Evolutionary conservation across 2,797 vertebrate species (phyloP).

Genomic region (Cyclopterus lumpus): DNA sequence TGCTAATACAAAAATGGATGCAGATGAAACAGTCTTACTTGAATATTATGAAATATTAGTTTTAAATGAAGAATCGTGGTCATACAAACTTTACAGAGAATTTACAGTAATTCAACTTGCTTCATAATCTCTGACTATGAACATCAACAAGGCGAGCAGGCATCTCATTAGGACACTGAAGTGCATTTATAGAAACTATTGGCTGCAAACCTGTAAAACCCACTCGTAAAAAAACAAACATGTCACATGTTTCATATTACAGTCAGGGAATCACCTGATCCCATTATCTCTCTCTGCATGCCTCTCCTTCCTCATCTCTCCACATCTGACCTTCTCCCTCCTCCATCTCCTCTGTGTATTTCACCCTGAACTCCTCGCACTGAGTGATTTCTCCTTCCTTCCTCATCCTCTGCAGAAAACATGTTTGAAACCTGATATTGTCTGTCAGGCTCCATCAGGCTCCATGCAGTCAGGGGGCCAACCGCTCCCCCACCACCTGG

Average conservation of each 20-base stretch:
- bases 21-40: not conserved
- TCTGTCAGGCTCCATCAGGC: slow-evolving; percentile 61
- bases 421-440: slow-evolving; percentile 56
- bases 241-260: slow-evolving; percentile 41
- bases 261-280: slow-evolving; percentile 21
- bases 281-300: slow-evolving; percentile 6
- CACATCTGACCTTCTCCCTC: slow-evolving; percentile 29
- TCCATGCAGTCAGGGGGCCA: slow-evolving; percentile 1
- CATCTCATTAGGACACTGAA: not conserved
- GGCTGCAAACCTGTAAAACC: slow-evolving; percentile 27
- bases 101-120: not conserved
- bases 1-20: not conserved
- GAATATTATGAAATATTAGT: not conserved
- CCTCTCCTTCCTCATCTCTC: slow-evolving; percentile 1
- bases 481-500: slow-evolving; percentile 21
- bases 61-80: not conserved
- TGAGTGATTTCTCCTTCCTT: slow-evolving; percentile 22
- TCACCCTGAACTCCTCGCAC: not conserved
- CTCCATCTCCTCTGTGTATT: slow-evolving; percentile 4
- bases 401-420: slow-evolving; percentile 20
- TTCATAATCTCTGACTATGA: not conserved
- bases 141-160: not conserved
- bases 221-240: slow-evolving; percentile 1
- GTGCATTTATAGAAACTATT: not conserved
- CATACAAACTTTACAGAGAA: not conserved